phyloP scores from a whole-genome alignment of 64 coral and sea anemone genomes.

The Stylophora pistillata region DNA sequence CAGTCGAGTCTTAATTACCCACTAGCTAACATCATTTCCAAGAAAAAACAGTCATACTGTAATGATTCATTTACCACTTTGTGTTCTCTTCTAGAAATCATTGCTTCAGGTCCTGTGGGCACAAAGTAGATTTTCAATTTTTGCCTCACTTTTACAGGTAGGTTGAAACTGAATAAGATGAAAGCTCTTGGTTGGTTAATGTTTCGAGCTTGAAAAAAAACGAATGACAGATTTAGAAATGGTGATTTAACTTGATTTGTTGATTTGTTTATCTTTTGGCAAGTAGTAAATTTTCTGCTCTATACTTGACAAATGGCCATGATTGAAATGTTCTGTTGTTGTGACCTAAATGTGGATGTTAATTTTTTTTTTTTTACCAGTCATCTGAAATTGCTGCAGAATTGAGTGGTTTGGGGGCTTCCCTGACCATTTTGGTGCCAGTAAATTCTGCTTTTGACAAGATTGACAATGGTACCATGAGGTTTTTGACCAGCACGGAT shows the following conservation, averaged over 20 bases:
- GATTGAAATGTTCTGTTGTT: too few species aligned
- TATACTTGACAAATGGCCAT: neutral
- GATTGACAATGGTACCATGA: conserved; percentile 48
- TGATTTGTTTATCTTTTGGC: neutral
- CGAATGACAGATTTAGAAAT: neutral
- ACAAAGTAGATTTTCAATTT: conserved; percentile 7
- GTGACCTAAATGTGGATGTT: neutral
- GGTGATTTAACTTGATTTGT: neutral
- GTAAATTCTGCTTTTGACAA: conserved; percentile 43
- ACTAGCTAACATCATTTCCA: too few species aligned
- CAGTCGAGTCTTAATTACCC: too few species aligned
- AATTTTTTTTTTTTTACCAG: neutral
- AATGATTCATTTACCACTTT: neutral
- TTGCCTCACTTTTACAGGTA: conserved; percentile 40
- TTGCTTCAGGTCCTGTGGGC: conserved; percentile 17
- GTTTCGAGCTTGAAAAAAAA: too few species aligned
- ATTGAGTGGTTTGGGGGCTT: conserved; percentile 23
- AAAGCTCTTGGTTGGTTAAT: too few species aligned
- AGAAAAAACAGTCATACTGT: too few species aligned
- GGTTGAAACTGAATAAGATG: too few species aligned
- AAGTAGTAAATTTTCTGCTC: neutral
- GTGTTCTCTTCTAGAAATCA: neutral
- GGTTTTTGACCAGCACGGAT: conserved; percentile 32
- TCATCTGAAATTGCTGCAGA: conserved; percentile 37
- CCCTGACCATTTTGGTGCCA: conserved; percentile 30